phyloP scores from a whole-genome alignment of 2,888 invertebrate species.

The Drosophila limbata region DNA sequence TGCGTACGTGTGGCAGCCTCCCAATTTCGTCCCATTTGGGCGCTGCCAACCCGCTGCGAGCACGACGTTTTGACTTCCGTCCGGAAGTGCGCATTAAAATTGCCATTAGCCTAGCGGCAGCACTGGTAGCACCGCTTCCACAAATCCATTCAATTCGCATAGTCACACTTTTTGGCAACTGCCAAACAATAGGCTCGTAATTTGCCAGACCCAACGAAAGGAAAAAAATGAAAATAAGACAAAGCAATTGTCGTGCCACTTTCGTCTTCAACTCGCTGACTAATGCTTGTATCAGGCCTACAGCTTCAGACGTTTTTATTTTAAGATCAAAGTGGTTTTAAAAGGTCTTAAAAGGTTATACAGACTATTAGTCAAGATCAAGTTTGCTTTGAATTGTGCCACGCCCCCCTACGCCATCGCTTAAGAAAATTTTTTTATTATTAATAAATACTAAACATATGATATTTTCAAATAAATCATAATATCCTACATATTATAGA shows the following conservation, averaged over 20 bases:
- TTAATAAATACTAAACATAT: no score
- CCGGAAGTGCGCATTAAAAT: constrained; percentile 74
- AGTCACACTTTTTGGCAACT: constrained; percentile 54
- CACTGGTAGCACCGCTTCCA: background rate
- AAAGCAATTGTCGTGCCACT: constrained; percentile 44
- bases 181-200: constrained; percentile 60
- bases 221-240: background rate
- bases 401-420: no score
- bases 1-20: constrained; percentile 42
- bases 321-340: background rate
- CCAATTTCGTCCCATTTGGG: constrained; percentile 18
- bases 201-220: constrained; percentile 34
- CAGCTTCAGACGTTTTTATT: background rate
- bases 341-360: no score
- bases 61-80: constrained; percentile 62
- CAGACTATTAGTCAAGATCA: no score
- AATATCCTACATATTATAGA: no score
- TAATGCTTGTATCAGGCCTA: constrained; percentile 26
- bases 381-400: no score
- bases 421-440: no score
- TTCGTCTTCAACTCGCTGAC: constrained; percentile 18
- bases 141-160: constrained; percentile 30
- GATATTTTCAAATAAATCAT: no score
- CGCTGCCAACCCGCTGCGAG: constrained; percentile 62
- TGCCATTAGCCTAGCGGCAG: constrained; percentile 61